A percentile compares a stretch with the other conserved stretches of the same genome.
phyloP scores from a whole-genome alignment of 2,888 invertebrate genomes.

The Andrena dorsata region DNA sequence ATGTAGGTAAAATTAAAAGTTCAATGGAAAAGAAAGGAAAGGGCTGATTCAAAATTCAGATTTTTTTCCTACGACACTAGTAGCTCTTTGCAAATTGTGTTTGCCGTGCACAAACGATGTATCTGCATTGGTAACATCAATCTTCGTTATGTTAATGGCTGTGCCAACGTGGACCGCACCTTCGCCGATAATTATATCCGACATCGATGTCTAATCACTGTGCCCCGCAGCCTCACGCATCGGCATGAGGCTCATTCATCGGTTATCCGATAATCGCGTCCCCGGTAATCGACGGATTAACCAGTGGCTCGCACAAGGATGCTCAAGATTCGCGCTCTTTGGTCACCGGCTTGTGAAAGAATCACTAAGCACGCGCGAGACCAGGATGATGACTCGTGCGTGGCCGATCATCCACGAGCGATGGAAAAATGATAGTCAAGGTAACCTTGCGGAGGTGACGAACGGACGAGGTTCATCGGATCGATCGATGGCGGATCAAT shows the following conservation, averaged over 20 bases:
- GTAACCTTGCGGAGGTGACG: constrained; percentile 10
- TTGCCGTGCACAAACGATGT: constrained; percentile 7
- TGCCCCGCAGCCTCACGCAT: constrained; percentile 37
- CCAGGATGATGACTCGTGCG: constrained; percentile 35
- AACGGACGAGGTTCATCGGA: constrained; percentile 9
- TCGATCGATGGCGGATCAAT: constrained; percentile 17
- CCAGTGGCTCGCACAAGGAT: constrained; percentile 63
- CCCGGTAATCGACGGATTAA: constrained; percentile 66
- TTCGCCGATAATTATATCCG: constrained; percentile 75
- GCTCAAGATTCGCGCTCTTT: constrained; percentile 61
- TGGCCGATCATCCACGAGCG: not conserved
- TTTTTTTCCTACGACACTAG: not conserved
- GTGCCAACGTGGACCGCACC: constrained; percentile 49
- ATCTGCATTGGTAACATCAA: constrained; percentile 32
- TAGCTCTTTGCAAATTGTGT: constrained; percentile 1
- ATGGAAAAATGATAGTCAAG: constrained; percentile 15
- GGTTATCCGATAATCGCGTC: constrained; percentile 70
- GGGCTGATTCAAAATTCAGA: not conserved
- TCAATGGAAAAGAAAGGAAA: not conserved
- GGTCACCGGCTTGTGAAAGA: constrained; percentile 61
- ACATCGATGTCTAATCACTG: constrained; percentile 70
- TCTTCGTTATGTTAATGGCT: constrained; percentile 38
- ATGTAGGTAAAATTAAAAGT: not conserved
- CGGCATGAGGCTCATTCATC: constrained; percentile 40
- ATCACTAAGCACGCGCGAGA: constrained; percentile 48